Evolutionary conservation across 35 echinoderm and acorn worm genomes (phyloP), one percentile per base, ranked within the genome.

Genomic region (Ophiothrix spiculata): DNA sequence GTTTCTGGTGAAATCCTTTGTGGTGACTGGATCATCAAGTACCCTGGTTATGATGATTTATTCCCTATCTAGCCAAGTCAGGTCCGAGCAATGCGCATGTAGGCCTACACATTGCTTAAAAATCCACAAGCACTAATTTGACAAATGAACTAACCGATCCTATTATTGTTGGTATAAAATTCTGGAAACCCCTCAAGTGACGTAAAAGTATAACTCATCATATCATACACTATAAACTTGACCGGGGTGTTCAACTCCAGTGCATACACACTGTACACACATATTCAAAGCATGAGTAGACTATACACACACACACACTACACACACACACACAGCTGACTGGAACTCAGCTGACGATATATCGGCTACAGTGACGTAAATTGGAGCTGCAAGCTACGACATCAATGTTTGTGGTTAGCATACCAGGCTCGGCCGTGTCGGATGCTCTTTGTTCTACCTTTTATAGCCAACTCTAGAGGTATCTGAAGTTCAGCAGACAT

Each of bases 361-460:
- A 49, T 25, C 60, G 3, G 60, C 3, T 28, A 69, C 6, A 69
- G 3, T 69, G 60, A 69, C 60, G 60, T 69, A 69, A 69, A 69
- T 69, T 19, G 16, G 60, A 69, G 60, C 60, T 69, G 60, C 60
- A 25, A 69, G 60, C 60, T 69, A 69, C 60, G 60, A 69, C 60
- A 69, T 10, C 60, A 69, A 49, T 49, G 42, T 15, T 69, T 69
- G 60, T 69, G 60, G 60, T 69, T 28, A 28, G 60, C 60, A 69
- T 69, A 69, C 60, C 60, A 69, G 60, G 60, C 60, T 25, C 1
- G 60, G 60, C n/a, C n/a, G n/a, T n/a, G 60, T 69, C 60, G 60
- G 60, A 28, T 69, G n/a, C 60, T 69, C 60, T 69, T 69, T 69
- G 60, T 69, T 69, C 60, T 12, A 10, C 60, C 60, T 12, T 69